Percentiles rank a stretch among this genome's conserved stretches.
Conservation (phyloP, 2,888 invertebrate genomes). For the Caenorhabditis drosophilae region DNA sequence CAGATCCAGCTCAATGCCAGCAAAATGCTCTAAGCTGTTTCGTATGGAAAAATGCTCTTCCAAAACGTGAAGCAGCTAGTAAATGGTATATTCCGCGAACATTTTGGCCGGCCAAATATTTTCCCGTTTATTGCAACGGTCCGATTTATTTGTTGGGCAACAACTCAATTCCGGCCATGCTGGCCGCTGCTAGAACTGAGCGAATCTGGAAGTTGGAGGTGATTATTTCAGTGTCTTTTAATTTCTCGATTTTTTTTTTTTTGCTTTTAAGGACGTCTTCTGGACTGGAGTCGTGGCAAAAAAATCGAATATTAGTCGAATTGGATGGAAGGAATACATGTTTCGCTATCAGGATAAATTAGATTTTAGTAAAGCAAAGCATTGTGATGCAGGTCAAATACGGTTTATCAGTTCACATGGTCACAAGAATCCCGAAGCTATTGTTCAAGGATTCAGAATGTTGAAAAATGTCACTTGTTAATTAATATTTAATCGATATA, state of each 20-base stretch:
- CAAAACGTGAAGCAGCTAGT: slow-evolving; percentile 13
- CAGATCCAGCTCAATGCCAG: background rate
- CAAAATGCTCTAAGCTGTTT: slow-evolving; percentile 24
- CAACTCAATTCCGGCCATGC: slow-evolving; percentile 23
- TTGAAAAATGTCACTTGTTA: slow-evolving; percentile 17
- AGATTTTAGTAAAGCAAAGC: background rate
- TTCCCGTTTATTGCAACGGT: slow-evolving; percentile 45
- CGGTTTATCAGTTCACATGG: background rate
- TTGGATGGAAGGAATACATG: slow-evolving; percentile 17
- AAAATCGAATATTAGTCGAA: background rate
- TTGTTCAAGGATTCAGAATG: slow-evolving; percentile 12
- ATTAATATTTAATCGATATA: background rate
- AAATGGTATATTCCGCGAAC: background rate
- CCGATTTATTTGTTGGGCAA: slow-evolving; percentile 42
- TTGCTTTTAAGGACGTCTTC: too few relatives aligned
- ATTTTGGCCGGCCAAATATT: slow-evolving; percentile 20
- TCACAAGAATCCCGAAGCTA: background rate
- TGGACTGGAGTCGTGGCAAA: slow-evolving; percentile 32
- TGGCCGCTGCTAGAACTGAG: slow-evolving; percentile 17
- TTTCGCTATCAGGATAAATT: slow-evolving; percentile 12
- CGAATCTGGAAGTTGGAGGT: slow-evolving; percentile 7
- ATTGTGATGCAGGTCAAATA: slow-evolving; percentile 1
- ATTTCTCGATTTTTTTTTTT: too few relatives aligned
- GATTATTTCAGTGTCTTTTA: too few relatives aligned
- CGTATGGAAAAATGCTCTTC: slow-evolving; percentile 35